Evolutionary conservation across 2,888 invertebrate genomes (phyloP).

Genomic region (Drosophila pseudotakahashii): DNA sequence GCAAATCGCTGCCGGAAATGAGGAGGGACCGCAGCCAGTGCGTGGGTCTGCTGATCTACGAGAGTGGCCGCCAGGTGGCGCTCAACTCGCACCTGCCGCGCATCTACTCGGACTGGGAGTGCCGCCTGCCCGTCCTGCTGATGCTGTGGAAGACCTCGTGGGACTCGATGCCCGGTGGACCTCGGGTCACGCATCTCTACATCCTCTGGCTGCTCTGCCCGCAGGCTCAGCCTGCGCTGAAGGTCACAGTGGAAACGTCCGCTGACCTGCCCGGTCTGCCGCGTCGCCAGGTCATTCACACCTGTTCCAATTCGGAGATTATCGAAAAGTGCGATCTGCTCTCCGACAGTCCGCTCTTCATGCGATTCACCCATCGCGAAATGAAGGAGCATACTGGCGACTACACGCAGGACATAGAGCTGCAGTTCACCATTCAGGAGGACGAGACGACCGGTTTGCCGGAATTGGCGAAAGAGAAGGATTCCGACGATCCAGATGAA

Average conservation of each 20-base stretch:
- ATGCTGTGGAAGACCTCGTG: slow-evolving; percentile 34
- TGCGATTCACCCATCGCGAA: slow-evolving; percentile 30
- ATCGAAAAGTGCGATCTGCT: slow-evolving; percentile 6
- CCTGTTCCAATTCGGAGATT: slow-evolving; percentile 1
- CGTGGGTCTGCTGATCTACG: slow-evolving; percentile 10
- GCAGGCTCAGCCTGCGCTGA: slow-evolving; percentile 10
- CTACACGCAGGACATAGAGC: slow-evolving; percentile 4
- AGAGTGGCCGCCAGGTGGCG: background rate
- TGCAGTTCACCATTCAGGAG: slow-evolving; percentile 10
- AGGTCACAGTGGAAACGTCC: background rate
- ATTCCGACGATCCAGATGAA: too few relatives aligned
- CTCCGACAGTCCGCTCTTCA: slow-evolving; percentile 3
- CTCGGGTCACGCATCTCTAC: slow-evolving; percentile 19
- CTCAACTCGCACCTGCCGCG: background rate
- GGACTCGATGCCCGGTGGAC: slow-evolving; percentile 2
- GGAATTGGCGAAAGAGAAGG: background rate
- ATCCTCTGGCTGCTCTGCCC: slow-evolving; percentile 27
- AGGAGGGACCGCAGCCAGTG: background rate
- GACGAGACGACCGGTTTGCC: too few relatives aligned
- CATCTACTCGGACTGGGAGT: background rate
- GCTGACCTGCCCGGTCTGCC: background rate
- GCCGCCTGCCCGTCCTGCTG: background rate
- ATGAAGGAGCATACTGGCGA: slow-evolving; percentile 19
- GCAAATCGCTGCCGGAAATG: background rate
- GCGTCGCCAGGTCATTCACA: slow-evolving; percentile 7